Percentiles rank a stretch among this genome's conserved stretches.
Evolutionary conservation across 2,797 vertebrate genomes (phyloP).

Genomic region (Argentina silus): DNA sequence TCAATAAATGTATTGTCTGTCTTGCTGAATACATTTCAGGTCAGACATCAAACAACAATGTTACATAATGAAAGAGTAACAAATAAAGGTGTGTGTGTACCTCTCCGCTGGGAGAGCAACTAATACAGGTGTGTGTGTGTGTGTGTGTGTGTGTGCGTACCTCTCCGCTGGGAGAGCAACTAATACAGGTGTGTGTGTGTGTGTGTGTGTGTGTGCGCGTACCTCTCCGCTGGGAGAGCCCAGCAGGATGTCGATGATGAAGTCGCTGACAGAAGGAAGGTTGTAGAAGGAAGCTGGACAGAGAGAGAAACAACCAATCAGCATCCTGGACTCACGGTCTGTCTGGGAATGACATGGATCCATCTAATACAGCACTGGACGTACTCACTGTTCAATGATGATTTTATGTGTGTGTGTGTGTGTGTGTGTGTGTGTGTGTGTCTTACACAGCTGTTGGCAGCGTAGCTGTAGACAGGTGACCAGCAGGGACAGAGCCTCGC

Average conservation of each 20-base stretch:
- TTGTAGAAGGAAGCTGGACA: conserved; percentile 92
- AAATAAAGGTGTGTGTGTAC: background rate
- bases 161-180: conserved; percentile 95
- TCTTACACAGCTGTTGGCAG: conserved; percentile 92
- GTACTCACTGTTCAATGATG: too few species aligned
- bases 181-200: background rate
- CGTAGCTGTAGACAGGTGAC: conserved; percentile 97
- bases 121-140: background rate
- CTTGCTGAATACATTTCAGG: too few species aligned
- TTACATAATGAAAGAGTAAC: background rate
- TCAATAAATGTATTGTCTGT: too few species aligned
- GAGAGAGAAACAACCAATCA: conserved; percentile 15
- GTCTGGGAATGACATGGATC: too few species aligned
- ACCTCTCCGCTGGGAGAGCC: conserved; percentile 97
- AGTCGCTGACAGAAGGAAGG: conserved; percentile 93
- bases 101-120: too few species aligned
- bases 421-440: conserved; percentile 6
- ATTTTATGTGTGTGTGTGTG: conserved; percentile 7
- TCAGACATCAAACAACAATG: too few species aligned
- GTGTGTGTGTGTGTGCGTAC: conserved; percentile 70
- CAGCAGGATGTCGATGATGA: conserved; percentile 96
- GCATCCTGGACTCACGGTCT: background rate
- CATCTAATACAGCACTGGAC: too few species aligned
- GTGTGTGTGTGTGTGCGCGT: conserved; percentile 40
- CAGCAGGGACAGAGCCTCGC: conserved; percentile 94